These are phyloP conservation scores for Diogma glabrata DNA, from an alignment of 2,888 invertebrate genomes.

Conservation along the genomic window DNA sequence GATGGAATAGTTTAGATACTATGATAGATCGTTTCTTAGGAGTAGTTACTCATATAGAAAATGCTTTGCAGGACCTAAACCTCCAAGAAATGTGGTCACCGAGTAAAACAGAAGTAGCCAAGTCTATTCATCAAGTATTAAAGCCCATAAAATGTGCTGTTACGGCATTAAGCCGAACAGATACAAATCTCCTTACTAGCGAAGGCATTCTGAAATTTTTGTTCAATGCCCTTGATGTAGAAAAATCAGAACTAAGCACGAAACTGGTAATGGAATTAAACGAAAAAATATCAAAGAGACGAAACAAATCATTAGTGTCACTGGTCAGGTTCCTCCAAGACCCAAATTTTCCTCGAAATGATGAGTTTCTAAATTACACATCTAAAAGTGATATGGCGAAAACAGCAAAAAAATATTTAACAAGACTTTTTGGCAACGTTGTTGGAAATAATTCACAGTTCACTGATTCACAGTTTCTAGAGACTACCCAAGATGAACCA, in stretches of 20 bases:
- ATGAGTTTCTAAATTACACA: no score
- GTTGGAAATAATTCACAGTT: no score
- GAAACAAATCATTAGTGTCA: background rate
- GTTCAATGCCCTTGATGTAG: background rate
- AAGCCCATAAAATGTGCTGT: background rate
- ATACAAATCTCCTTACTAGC: background rate
- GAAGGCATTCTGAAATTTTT: conserved; percentile 7
- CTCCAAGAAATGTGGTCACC: background rate
- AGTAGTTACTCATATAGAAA: background rate
- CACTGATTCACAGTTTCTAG: no score
- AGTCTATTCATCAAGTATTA: background rate
- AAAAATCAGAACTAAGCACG: background rate
- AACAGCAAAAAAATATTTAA: no score
- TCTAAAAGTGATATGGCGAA: no score
- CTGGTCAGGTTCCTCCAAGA: background rate
- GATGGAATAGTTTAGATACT: background rate
- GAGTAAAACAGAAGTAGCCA: background rate
- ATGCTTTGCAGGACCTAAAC: background rate
- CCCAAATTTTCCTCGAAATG: no score
- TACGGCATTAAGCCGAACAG: background rate
- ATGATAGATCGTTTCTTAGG: background rate
- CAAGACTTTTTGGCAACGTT: no score
- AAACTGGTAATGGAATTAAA: background rate
- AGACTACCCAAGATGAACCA: no score
- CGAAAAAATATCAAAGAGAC: background rate